Percentiles rank a stretch among this genome's conserved stretches.
Evolutionary conservation across 2,797 vertebrate species (phyloP).

Genomic region (Gambusia yucatana): DNA sequence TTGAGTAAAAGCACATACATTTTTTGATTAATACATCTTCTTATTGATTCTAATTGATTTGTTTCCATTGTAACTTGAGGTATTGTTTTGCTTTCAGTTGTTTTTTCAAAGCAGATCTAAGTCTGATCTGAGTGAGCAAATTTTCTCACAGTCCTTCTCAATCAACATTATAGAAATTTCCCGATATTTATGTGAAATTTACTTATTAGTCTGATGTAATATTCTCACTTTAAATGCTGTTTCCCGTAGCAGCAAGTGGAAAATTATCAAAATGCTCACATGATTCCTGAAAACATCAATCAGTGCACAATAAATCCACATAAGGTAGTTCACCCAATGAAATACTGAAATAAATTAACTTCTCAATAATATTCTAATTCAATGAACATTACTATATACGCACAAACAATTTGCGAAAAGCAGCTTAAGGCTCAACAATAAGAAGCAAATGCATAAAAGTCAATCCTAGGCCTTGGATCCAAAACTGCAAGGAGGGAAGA

Average conservation of each 20-base stretch:
- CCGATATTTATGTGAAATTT: not conserved
- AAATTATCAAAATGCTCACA: not conserved
- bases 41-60: not conserved
- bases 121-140: conserved; percentile 4
- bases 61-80: not conserved
- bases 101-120: conserved; percentile 21
- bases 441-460: not conserved
- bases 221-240: not conserved
- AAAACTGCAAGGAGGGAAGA: not conserved
- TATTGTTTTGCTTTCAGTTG: too few species aligned
- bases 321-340: not conserved
- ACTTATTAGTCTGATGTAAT: not conserved
- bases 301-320: too few species aligned
- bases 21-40: not conserved
- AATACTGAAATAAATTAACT: not conserved
- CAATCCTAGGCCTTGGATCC: not conserved
- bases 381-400: not conserved
- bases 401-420: not conserved
- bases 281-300: not conserved
- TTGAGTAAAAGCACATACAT: not conserved
- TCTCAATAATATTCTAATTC: not conserved
- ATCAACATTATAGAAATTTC: not conserved
- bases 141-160: not conserved
- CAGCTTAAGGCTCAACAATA: not conserved
- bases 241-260: not conserved